phyloP scores from a whole-genome alignment of 2,888 invertebrate species.

The Lasioglossum pauxillum region DNA sequence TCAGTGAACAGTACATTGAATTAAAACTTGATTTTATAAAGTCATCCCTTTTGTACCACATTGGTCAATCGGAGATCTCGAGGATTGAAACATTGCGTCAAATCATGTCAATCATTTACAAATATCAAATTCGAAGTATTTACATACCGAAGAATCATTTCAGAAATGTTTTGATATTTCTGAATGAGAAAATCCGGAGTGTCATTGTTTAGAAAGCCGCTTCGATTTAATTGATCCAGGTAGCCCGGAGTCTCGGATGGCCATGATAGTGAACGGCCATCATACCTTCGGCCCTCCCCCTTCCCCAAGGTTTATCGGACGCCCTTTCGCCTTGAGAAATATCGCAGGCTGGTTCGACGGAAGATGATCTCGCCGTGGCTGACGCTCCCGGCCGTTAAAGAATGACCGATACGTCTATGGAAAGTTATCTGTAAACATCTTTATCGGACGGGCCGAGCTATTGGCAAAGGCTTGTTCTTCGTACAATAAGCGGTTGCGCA shows the following conservation, averaged over 20 bases:
- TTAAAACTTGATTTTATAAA: neutral
- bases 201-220: neutral
- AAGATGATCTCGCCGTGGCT: constrained; percentile 42
- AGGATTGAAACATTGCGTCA: too few species aligned
- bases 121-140: neutral
- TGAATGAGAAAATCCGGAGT: neutral
- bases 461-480: constrained; percentile 23
- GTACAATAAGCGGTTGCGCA: constrained; percentile 4
- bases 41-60: neutral
- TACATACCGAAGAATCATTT: neutral
- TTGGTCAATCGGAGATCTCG: too few species aligned
- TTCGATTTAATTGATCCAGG: neutral
- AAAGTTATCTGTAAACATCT: constrained; percentile 50
- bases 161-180: neutral
- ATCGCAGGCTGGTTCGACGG: constrained; percentile 48
- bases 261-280: neutral
- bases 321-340: constrained; percentile 51
- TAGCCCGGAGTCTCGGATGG: neutral
- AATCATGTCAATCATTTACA: too few species aligned
- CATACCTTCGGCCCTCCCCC: neutral
- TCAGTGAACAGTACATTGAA: neutral
- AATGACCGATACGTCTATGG: constrained; percentile 53
- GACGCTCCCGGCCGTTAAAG: constrained; percentile 54
- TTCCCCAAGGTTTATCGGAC: constrained; percentile 32
- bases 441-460: constrained; percentile 28